Conservation (phyloP, 2,113 vertebrate genomes). For the Hemiscyllium ocellatum region DNA sequence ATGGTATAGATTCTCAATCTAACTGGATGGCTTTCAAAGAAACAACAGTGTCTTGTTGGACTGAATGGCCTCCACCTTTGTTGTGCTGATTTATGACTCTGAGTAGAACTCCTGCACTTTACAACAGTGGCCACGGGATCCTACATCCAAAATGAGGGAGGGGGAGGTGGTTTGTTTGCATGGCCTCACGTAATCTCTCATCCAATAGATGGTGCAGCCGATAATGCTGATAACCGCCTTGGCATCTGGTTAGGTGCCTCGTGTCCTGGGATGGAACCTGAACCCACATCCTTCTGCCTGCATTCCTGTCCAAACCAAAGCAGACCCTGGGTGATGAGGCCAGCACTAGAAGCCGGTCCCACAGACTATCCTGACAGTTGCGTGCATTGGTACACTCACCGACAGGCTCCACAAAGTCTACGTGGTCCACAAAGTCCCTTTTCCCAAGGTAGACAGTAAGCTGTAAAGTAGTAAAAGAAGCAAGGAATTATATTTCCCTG, state of each 20-base stretch:
- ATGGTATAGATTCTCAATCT: too few species aligned
- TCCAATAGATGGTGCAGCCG: too few species aligned
- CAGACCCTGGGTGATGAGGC: neutral
- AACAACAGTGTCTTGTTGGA: too few species aligned
- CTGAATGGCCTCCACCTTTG: too few species aligned
- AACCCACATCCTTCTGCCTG: neutral
- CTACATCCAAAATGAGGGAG: too few species aligned
- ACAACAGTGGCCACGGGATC: too few species aligned
- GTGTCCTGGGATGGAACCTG: neutral
- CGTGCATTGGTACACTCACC: conserved; percentile 48
- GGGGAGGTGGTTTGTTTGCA: too few species aligned
- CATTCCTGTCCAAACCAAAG: neutral
- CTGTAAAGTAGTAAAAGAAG: conserved; percentile 44
- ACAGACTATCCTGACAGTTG: neutral
- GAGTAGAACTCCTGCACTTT: too few species aligned
- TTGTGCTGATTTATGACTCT: too few species aligned
- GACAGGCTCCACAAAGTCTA: conserved; percentile 63
- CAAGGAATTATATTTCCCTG: neutral
- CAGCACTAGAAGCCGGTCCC: neutral
- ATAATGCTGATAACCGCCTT: neutral
- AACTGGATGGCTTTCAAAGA: too few species aligned
- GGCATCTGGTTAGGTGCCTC: neutral
- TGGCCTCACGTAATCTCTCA: too few species aligned
- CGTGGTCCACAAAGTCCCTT: conserved; percentile 68
- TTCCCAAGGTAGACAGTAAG: conserved; percentile 68